These are phyloP conservation scores for Papilio demoleus DNA, from an alignment of 2,888 invertebrate species.

Conservation along the genomic window DNA sequence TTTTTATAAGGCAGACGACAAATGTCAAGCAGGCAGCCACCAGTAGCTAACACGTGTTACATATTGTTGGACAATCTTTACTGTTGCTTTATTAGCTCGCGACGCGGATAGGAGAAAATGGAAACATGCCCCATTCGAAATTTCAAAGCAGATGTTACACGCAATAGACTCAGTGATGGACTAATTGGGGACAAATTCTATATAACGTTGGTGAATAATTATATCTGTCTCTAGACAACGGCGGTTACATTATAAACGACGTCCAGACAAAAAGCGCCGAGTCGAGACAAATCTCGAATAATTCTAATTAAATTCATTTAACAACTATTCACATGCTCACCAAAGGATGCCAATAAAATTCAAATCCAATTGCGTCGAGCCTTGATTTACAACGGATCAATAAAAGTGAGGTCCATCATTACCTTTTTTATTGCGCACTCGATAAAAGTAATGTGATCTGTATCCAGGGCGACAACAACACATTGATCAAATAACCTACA, in stretches of 20 bases:
- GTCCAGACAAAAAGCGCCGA: conserved; percentile 38
- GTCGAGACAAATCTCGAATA: conserved; percentile 49
- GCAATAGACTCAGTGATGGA: conserved; percentile 54
- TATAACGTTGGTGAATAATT: conserved; percentile 45
- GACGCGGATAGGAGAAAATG: conserved; percentile 67
- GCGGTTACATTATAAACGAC: conserved; percentile 29
- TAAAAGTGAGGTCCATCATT: conserved; percentile 80
- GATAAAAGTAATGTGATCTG: conserved; percentile 78
- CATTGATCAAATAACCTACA: conserved; percentile 51
- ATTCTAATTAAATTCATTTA: conserved; percentile 69
- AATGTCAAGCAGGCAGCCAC: conserved; percentile 73
- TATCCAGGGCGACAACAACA: conserved; percentile 62
- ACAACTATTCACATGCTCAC: conserved; percentile 69
- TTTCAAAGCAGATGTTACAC: conserved; percentile 65
- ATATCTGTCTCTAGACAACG: conserved; percentile 35
- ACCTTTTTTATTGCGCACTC: conserved; percentile 76
- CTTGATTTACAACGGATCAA: conserved; percentile 82
- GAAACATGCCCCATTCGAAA: conserved; percentile 66
- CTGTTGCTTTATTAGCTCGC: conserved; percentile 75
- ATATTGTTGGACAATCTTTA: conserved; percentile 82
- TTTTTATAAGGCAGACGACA: conserved; percentile 78
- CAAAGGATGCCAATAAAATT: conserved; percentile 76
- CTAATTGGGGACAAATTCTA: conserved; percentile 62
- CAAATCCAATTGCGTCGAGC: conserved; percentile 78
- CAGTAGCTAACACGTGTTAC: conserved; percentile 79